phyloP scores from a whole-genome alignment of 1,140 invertebrate genomes.

The Ceratosolen solmsi region DNA sequence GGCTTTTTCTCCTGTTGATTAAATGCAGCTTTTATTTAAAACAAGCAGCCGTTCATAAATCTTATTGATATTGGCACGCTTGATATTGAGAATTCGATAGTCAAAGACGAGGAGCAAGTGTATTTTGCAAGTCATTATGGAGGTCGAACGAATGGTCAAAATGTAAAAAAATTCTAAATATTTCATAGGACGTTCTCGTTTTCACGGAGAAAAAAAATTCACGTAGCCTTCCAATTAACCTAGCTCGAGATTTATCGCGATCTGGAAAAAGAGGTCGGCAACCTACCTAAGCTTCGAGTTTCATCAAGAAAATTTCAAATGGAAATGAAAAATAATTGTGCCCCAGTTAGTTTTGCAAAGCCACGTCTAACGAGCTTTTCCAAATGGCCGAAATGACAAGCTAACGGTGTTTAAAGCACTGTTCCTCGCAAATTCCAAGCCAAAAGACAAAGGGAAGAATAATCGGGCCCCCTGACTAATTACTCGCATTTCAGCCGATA shows the following conservation, averaged over 20 bases:
- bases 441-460: conserved; percentile 14
- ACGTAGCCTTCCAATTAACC: conserved; percentile 2
- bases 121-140: no score
- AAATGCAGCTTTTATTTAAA: background rate
- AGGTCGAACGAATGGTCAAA: no score
- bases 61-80: no score
- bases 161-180: background rate
- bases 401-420: background rate
- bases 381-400: background rate
- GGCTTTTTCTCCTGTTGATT: background rate
- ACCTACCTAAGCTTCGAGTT: background rate
- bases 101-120: no score
- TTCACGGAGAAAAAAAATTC: background rate
- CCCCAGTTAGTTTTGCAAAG: conserved; percentile 16
- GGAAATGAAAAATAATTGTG: background rate
- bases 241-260: background rate
- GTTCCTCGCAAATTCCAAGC: background rate
- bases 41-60: background rate
- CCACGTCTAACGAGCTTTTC: background rate
- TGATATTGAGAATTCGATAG: background rate
- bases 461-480: conserved; percentile 39
- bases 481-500: conserved; percentile 38
- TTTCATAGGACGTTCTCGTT: background rate
- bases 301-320: background rate
- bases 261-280: background rate